Evolutionary conservation across 2,797 vertebrate species (phyloP).

Genomic region (Lagorchestes hirsutus): DNA sequence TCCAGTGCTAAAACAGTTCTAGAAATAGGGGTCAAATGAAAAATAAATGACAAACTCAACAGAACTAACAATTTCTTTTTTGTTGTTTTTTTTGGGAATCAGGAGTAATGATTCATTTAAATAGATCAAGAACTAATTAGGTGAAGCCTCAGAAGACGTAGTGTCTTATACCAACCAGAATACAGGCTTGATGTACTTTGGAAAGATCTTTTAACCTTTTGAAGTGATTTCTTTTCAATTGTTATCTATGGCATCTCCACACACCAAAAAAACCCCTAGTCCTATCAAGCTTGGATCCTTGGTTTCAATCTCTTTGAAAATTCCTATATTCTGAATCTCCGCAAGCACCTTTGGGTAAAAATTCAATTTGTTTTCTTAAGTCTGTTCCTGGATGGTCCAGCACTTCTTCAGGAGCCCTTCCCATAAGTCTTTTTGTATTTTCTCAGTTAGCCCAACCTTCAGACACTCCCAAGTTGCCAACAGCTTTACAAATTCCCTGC

Average conservation of each 20-base stretch:
- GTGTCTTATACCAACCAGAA: not conserved
- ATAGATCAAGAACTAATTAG: not conserved
- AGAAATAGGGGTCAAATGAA: not conserved
- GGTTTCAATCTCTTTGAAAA: not conserved
- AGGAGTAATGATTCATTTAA: not conserved
- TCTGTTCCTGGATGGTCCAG: not conserved
- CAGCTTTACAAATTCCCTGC: not conserved
- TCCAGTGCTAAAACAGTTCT: not conserved
- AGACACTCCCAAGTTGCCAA: constrained; percentile 18
- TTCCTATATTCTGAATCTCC: not conserved
- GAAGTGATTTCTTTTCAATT: not conserved
- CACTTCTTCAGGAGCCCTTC: not conserved
- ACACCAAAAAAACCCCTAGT: not conserved
- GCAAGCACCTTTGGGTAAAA: not conserved
- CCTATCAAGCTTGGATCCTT: not conserved
- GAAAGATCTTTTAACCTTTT: not conserved
- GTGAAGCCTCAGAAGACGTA: not conserved
- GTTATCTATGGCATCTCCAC: not conserved
- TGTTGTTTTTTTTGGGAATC: not conserved
- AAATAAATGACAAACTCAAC: not conserved
- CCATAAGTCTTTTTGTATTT: not conserved
- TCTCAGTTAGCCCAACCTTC: not conserved
- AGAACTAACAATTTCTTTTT: not conserved
- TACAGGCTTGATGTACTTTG: not conserved
- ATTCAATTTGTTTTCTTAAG: not conserved